phyloP scores from a whole-genome alignment of 2,797 vertebrate genomes.

The Cynodonichthys magdalenae region DNA sequence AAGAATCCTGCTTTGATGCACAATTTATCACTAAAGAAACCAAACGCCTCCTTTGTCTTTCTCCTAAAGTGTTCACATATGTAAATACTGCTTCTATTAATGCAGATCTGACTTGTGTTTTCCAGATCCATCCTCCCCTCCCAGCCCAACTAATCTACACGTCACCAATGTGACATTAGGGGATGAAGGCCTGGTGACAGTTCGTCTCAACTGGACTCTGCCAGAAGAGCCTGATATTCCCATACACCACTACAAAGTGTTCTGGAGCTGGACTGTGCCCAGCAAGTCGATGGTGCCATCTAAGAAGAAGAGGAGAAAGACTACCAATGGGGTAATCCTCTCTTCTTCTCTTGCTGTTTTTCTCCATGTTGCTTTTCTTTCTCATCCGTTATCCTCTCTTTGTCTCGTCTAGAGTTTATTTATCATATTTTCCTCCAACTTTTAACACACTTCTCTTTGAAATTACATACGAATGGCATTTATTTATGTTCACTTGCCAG shows the following conservation, averaged over 20 bases:
- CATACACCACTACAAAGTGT: slow-evolving; percentile 94
- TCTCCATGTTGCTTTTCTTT: slow-evolving; percentile 21
- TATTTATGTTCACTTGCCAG: slow-evolving; percentile 41
- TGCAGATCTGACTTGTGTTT: slow-evolving; percentile 22
- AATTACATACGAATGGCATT: slow-evolving; percentile 44
- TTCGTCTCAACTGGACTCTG: slow-evolving; percentile 86
- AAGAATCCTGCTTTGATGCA: slow-evolving; percentile 19
- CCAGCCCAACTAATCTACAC: slow-evolving; percentile 83
- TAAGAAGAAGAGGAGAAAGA: slow-evolving; percentile 94
- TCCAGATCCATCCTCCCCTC: slow-evolving; percentile 90
- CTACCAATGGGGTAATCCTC: slow-evolving; percentile 86
- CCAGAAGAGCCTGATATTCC: slow-evolving; percentile 90
- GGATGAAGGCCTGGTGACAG: slow-evolving; percentile 82
- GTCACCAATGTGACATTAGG: slow-evolving; percentile 82
- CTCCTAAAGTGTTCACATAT: slow-evolving; percentile 49
- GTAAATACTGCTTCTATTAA: slow-evolving; percentile 26
- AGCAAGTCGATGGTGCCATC: slow-evolving; percentile 86
- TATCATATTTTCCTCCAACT: slow-evolving; percentile 34
- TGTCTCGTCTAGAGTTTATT: slow-evolving; percentile 44
- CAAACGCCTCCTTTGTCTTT: slow-evolving; percentile 13
- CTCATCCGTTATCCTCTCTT: slow-evolving; percentile 2
- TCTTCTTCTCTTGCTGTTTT: slow-evolving; percentile 5
- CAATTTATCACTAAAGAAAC: slow-evolving; percentile 36
- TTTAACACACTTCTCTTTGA: slow-evolving; percentile 30
- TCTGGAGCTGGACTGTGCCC: slow-evolving; percentile 90